Evolutionary conservation across 2,888 invertebrate genomes (phyloP), one percentile per base, ranked within the genome.

Genomic region (Ceratothoa steindachneri): DNA sequence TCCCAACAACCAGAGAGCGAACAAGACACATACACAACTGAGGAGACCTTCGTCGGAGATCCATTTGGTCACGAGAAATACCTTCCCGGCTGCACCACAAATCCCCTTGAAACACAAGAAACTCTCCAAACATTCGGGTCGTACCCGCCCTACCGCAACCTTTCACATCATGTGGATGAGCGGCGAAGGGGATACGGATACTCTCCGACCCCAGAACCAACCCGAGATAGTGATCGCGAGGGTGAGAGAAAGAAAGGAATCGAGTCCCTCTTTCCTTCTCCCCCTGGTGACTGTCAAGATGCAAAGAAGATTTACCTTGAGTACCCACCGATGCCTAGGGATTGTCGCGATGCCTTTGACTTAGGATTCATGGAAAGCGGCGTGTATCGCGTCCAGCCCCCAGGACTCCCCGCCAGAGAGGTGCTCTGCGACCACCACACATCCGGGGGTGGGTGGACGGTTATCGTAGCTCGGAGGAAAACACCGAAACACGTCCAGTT

Each of bases 401-500:
- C 79, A 2, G 74, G 76, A 9, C 65, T 79, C 4, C 65, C 73
- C 28, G 71, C 79, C 3, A 41, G 74, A n/a, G 79, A 79, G 30
- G 79, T 76, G 24, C 69, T 67, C 70, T 79, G 79, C 60, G 79
- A 79, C 67, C 79, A 79, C 30, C 71, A 72, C 27, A 76, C 76
- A 1, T 67, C 73, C n/a, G 79, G 76, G 15, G 79, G 79, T 1
- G 79, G 79, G 27, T 79, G 79, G 79, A 79, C 79, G 2, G 79
- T 79, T 15, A 76, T 76, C 60, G 72, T 79, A 55, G 69, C 74
- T 7, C 64, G 79, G n/a, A 76, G 73, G 41, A 79, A 79, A 64
- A 66, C 74, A 9, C 74, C 76, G 2, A 69, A 74, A 31, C 79
- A 79, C 74, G 74, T 79, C 68, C 55, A 66, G 65, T 79, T 79